phyloP scores from a whole-genome alignment of 1,140 invertebrate genomes.

The Leptopilina boulardi region DNA sequence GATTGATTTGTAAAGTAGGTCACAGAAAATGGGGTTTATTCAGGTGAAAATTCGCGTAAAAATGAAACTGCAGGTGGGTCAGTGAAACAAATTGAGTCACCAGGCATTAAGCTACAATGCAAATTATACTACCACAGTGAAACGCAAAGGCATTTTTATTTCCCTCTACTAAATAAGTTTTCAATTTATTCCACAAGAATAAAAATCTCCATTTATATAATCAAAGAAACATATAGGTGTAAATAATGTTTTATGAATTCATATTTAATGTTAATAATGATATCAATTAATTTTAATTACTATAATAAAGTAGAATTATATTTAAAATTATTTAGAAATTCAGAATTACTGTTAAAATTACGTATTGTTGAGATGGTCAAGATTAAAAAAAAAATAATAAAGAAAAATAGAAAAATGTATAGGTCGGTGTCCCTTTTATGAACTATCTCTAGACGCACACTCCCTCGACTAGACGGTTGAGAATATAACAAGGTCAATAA shows the following conservation, averaged over 20 bases:
- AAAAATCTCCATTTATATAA: no score
- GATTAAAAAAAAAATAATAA: background rate
- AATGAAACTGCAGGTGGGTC: background rate
- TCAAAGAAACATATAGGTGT: no score
- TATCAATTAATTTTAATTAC: no score
- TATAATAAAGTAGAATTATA: no score
- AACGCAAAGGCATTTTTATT: background rate
- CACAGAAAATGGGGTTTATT: conserved; percentile 14
- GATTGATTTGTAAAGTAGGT: conserved; percentile 6
- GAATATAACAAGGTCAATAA: conserved; percentile 6
- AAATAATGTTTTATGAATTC: no score
- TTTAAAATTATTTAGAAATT: no score
- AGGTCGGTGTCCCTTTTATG: background rate
- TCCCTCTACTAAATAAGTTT: background rate
- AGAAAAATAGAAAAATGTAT: background rate
- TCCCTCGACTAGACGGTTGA: background rate
- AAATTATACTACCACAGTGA: conserved; percentile 1
- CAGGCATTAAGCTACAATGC: background rate
- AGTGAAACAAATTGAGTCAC: conserved; percentile 11
- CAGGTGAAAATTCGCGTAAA: background rate
- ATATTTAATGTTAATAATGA: no score
- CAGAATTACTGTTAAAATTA: no score
- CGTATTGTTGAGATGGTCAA: background rate
- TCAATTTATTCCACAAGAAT: background rate
- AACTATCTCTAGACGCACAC: background rate